Evolutionary conservation across 2,888 invertebrate species (phyloP).

Genomic region (Leptura quadrifasciata): DNA sequence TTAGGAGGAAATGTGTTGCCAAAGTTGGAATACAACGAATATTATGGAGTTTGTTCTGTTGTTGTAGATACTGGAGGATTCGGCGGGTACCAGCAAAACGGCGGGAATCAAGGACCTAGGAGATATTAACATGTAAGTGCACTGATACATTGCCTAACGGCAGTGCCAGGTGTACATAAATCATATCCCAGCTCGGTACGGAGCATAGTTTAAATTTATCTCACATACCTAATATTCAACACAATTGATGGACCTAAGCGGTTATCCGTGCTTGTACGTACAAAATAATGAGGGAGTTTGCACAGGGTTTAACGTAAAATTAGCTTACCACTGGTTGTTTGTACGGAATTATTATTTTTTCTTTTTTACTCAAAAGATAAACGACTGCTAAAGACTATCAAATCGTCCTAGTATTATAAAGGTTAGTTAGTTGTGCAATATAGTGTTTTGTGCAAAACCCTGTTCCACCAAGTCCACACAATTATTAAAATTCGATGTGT

Average conservation of each 20-base stretch:
- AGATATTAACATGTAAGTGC: conserved; percentile 70
- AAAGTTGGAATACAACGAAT: conserved; percentile 17
- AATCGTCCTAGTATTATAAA: conserved; percentile 18
- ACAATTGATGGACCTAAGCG: conserved; percentile 21
- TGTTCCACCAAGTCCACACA: conserved; percentile 12
- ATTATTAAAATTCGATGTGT: conserved; percentile 33
- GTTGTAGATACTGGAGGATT: conserved; percentile 68
- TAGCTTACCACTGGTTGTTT: background rate
- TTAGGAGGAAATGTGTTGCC: conserved; percentile 20
- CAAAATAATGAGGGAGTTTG: conserved; percentile 31
- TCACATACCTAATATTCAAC: conserved; percentile 25
- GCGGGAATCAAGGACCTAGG: conserved; percentile 69
- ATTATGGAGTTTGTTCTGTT: conserved; percentile 46
- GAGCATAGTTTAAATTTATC: conserved; percentile 32
- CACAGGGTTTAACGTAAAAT: conserved; percentile 16
- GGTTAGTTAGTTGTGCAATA: conserved; percentile 31
- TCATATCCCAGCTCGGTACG: conserved; percentile 39
- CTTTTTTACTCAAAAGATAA: background rate
- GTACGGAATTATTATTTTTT: conserved; percentile 11
- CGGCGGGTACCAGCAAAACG: conserved; percentile 71
- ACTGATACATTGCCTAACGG: conserved; percentile 56
- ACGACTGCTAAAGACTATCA: background rate
- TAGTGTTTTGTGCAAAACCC: conserved; percentile 30
- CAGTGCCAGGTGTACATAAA: conserved; percentile 60
- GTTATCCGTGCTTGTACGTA: conserved; percentile 31